Evolutionary conservation across 2,888 invertebrate species (phyloP).

Genomic region (Polydrusus pterygomalis): DNA sequence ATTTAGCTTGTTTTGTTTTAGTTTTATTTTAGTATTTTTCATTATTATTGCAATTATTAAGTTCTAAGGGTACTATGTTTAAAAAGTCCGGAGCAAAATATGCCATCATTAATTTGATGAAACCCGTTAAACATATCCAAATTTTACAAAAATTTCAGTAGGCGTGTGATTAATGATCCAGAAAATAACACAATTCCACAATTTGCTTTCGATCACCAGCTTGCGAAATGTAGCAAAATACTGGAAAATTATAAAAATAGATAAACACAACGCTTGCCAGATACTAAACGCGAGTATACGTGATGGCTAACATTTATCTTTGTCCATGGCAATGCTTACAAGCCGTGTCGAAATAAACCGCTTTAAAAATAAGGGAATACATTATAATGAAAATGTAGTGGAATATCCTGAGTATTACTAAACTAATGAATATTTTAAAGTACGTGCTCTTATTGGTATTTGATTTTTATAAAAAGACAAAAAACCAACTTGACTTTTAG

Average conservation of each 20-base stretch:
- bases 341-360: no score
- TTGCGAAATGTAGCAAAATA: constrained; percentile 16
- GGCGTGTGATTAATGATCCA: constrained; percentile 13
- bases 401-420: no score
- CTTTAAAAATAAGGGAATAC: no score
- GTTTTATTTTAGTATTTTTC: no score
- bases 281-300: neutral
- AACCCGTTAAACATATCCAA: neutral
- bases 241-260: constrained; percentile 15
- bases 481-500: no score
- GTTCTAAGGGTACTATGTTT: neutral
- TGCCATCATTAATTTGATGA: constrained; percentile 26
- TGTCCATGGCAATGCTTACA: neutral
- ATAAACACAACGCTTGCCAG: neutral
- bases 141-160: constrained; percentile 22
- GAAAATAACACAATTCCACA: neutral
- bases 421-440: no score
- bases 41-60: no score
- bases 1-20: no score
- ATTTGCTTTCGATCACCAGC: constrained; percentile 19
- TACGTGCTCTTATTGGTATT: no score
- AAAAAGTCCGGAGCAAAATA: no score
- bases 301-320: constrained; percentile 1
- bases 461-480: no score
- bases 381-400: no score